Evolutionary conservation across 2,888 invertebrate species (phyloP), one percentile per base, ranked within the genome.

Genomic region (Lymantria monacha): DNA sequence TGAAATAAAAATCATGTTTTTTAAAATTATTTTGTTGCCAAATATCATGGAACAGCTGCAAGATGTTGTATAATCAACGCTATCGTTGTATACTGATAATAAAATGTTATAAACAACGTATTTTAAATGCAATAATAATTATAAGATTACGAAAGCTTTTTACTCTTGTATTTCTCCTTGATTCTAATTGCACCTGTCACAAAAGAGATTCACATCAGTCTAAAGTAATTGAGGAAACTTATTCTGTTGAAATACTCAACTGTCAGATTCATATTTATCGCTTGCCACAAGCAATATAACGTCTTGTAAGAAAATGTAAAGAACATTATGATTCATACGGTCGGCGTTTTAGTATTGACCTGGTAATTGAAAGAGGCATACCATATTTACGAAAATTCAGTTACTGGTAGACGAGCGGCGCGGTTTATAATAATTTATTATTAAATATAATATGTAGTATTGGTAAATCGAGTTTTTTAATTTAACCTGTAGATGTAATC

Each of bases 1-100:
- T 66, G 80, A 86, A 86, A 87, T 84, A 86, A 85, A 85, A 83
- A 73, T 79, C 64, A 67, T 77, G 76, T 77, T 85, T 84, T n/a
- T 44, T 82, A 71, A 74, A 83, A 81, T 73, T 76, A 79, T 86
- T 82, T 81, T 78, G 76, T 74, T 87, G 83, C 82, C 84, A 89
- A 85, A 83, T 86, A 83, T 77, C 70, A 73, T 61, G 63, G 65
- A 79, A 84, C 89, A 88, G 88, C 87, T 89, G 90, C 78, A 70
- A 61, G 68, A 70, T 71, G 70, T 74, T 69, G 58, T 54, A 55
- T 49, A 54, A 56, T 61, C 49, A 47, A 57, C 49, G 70, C 61
- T 69, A 72, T 72, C 74, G 52, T 37, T 57, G 47, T 55, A 48
- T 40, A 38, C 15, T 63, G 57, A 66, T 66, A 57, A 57, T 66